Evolutionary conservation across 2,113 vertebrate species (phyloP).

Genomic region (Machaerirhynchus nigripectus): DNA sequence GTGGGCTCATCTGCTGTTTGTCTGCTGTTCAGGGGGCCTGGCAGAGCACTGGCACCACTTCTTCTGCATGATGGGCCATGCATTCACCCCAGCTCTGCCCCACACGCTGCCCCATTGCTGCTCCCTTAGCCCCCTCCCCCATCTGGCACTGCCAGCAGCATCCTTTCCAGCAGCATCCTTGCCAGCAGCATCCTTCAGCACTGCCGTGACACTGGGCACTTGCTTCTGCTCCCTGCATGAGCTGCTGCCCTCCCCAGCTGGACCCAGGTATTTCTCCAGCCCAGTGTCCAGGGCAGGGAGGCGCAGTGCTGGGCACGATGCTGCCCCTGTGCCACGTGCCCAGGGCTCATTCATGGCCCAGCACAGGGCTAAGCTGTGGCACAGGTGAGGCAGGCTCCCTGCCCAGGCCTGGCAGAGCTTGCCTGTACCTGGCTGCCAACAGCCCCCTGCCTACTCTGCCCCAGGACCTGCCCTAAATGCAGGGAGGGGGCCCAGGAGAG

Average conservation of each 20-base stretch:
- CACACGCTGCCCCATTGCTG: fast-evolving
- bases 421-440: neutral
- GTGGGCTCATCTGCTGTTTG: neutral
- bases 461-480: neutral
- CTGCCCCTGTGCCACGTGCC: neutral
- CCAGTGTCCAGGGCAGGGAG: neutral
- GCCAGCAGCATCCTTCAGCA: neutral
- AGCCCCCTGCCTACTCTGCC: neutral
- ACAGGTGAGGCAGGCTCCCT: neutral
- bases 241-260: neutral
- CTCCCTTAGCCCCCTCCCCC: neutral
- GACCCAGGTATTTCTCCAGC: neutral
- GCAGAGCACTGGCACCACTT: neutral
- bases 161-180: neutral
- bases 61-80: neutral
- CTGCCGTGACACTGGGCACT: neutral
- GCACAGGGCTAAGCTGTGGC: neutral
- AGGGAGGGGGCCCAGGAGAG: neutral
- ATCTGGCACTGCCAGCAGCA: neutral
- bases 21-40: neutral
- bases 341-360: neutral
- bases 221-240: neutral
- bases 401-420: neutral
- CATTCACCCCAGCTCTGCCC: neutral
- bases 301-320: neutral